These are phyloP conservation scores for Bombus consobrinus DNA, from an alignment of 1,140 invertebrate species.

Conservation along the genomic window DNA sequence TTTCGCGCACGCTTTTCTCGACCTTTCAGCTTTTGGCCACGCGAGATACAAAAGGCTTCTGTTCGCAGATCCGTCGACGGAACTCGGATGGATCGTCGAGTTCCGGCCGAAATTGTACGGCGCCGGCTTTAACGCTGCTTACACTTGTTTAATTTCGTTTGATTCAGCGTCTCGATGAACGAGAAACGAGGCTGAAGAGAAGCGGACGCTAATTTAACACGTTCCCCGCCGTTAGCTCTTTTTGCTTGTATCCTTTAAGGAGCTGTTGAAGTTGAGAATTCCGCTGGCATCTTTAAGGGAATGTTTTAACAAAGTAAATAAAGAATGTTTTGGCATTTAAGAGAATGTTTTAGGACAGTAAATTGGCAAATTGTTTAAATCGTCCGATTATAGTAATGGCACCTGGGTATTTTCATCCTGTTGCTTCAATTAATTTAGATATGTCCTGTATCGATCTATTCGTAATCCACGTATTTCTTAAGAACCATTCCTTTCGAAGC, in stretches of 20 bases:
- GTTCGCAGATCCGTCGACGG: not conserved
- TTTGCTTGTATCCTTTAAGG: conserved; percentile 11
- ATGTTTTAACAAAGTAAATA: not conserved
- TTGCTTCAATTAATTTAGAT: too few species aligned
- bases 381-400: too few species aligned
- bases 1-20: conserved; percentile 45
- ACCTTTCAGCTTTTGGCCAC: conserved; percentile 40
- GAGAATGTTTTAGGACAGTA: not conserved
- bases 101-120: not conserved
- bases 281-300: not conserved
- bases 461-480: not conserved
- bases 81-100: conserved; percentile 16
- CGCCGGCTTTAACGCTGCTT: conserved; percentile 13
- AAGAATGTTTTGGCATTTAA: not conserved
- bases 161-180: conserved; percentile 38
- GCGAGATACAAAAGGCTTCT: conserved; percentile 1
- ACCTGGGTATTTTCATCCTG: too few species aligned
- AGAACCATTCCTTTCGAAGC: not conserved
- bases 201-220: conserved; percentile 39
- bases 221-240: not conserved
- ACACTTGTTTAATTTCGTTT: conserved; percentile 45
- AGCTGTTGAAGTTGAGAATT: not conserved
- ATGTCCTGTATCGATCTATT: not conserved
- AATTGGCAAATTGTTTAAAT: not conserved
- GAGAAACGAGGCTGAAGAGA: conserved; percentile 39